Conservation (phyloP, 2,888 invertebrate species). For the Calameuta pallipes region DNA sequence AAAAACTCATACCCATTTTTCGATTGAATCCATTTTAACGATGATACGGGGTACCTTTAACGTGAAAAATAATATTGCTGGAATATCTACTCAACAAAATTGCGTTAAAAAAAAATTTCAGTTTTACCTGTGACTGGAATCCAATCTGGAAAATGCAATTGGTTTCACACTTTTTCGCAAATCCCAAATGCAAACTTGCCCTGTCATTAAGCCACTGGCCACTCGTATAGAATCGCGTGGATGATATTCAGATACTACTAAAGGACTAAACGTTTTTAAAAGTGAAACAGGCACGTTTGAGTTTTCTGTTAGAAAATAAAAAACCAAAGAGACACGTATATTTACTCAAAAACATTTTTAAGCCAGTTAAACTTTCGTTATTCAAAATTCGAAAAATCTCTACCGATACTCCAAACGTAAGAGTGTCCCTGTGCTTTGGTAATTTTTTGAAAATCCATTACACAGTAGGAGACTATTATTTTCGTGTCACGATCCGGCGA, state of each 20-base stretch:
- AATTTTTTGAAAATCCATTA: slow-evolving; percentile 74
- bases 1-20: slow-evolving; percentile 75
- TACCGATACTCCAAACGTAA: too few species aligned
- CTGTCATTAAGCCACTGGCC: slow-evolving; percentile 15
- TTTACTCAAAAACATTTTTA: too few species aligned
- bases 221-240: slow-evolving; percentile 65
- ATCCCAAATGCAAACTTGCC: slow-evolving; percentile 64
- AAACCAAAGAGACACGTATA: too few species aligned
- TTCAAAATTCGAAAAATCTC: too few species aligned
- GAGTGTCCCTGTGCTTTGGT: too few species aligned
- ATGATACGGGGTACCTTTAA: slow-evolving; percentile 68
- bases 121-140: slow-evolving; percentile 67
- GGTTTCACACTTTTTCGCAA: slow-evolving; percentile 68
- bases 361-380: too few species aligned
- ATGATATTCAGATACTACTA: slow-evolving; percentile 70
- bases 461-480: slow-evolving; percentile 86
- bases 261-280: slow-evolving; percentile 66
- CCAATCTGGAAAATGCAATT: slow-evolving; percentile 67
- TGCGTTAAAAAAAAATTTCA: background rate
- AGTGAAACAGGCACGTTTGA: slow-evolving; percentile 69
- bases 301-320: slow-evolving; percentile 62
- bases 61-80: too few species aligned
- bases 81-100: too few species aligned
- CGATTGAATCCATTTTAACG: slow-evolving; percentile 72
- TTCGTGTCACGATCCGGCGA: slow-evolving; percentile 86